phyloP scores from a whole-genome alignment of 2,113 vertebrate genomes.

The Tyto alba region DNA sequence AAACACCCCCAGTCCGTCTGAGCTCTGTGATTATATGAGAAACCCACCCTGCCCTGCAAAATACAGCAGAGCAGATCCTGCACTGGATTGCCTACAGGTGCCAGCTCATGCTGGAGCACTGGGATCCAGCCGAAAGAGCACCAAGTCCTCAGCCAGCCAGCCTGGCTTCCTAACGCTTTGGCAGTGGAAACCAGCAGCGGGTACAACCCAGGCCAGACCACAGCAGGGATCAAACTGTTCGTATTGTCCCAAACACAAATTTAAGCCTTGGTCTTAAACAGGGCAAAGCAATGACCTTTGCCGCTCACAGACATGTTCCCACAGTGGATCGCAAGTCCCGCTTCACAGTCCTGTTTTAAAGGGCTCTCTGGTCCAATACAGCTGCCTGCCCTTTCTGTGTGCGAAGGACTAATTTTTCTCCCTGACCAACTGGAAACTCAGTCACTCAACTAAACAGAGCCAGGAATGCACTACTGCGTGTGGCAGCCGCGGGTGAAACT shows the following conservation, averaged over 20 bases:
- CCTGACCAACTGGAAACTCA: background rate
- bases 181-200: rapidly evolving
- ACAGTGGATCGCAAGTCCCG: background rate
- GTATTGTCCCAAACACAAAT: background rate
- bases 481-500: rapidly evolving
- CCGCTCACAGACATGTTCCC: background rate
- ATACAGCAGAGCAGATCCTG: background rate
- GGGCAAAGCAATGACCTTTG: background rate
- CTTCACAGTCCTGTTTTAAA: background rate
- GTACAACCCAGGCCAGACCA: rapidly evolving
- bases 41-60: background rate
- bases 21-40: background rate
- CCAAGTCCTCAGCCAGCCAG: background rate
- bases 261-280: background rate
- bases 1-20: background rate
- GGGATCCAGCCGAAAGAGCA: background rate
- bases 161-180: background rate
- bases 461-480: background rate
- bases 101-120: background rate
- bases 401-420: background rate
- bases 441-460: background rate
- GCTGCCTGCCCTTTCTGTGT: background rate
- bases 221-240: background rate
- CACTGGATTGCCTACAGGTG: background rate
- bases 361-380: background rate